phyloP scores from a whole-genome alignment of 2,113 vertebrate genomes.

The Anser cygnoides region DNA sequence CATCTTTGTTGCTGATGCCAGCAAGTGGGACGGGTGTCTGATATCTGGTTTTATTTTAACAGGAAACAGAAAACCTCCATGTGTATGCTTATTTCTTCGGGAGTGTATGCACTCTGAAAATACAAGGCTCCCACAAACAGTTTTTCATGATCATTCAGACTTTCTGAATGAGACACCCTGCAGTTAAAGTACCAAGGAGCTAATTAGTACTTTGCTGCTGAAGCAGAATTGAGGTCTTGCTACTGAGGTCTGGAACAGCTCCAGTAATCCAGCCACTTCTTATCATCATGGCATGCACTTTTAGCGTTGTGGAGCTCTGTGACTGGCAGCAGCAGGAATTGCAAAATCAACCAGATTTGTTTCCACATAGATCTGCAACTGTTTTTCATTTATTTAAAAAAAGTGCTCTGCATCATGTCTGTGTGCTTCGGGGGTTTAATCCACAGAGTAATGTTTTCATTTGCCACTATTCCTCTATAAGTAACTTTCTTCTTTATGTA shows the following conservation, averaged over 20 bases:
- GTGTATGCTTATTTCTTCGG: not conserved
- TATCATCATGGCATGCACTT: not conserved
- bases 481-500: not conserved
- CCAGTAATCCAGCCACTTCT: not conserved
- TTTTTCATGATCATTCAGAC: not conserved
- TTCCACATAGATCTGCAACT: not conserved
- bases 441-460: not conserved
- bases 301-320: not conserved
- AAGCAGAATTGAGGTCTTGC: not conserved
- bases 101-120: not conserved
- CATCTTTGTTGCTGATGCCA: not conserved
- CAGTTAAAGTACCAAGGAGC: not conserved
- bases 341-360: not conserved
- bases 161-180: not conserved
- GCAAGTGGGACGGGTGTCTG: not conserved
- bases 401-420: not conserved
- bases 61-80: not conserved
- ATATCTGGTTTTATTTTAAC: not conserved
- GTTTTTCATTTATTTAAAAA: not conserved
- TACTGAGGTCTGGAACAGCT: not conserved
- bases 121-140: not conserved
- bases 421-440: not conserved
- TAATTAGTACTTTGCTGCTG: not conserved
- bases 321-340: not conserved
- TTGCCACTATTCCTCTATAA: not conserved